These are phyloP conservation scores for Latrodectus geometricus DNA, from an alignment of 1,140 invertebrate species.

Conservation along the genomic window DNA sequence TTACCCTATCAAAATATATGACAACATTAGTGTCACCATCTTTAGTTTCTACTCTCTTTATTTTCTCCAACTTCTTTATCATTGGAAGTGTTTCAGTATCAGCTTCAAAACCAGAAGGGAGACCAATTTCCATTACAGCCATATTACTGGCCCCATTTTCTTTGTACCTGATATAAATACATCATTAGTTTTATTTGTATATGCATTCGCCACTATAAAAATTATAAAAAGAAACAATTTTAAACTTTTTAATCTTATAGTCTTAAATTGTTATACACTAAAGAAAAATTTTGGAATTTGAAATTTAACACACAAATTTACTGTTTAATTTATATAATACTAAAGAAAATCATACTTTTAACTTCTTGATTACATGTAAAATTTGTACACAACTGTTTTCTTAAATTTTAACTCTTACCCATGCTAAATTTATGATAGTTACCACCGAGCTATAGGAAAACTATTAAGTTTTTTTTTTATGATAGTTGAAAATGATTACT, in stretches of 20 bases:
- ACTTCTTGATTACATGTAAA: too few species aligned
- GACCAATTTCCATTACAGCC: slow-evolving; percentile 88
- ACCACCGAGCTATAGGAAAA: too few species aligned
- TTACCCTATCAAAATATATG: slow-evolving; percentile 83
- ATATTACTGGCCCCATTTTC: slow-evolving; percentile 78
- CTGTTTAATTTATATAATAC: too few species aligned
- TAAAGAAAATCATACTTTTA: too few species aligned
- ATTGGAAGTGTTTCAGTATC: slow-evolving; percentile 82
- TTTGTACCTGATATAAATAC: slow-evolving; percentile 23
- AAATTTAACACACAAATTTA: too few species aligned
- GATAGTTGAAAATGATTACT: too few species aligned
- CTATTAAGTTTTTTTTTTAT: too few species aligned
- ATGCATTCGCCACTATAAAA: background rate
- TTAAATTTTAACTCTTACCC: too few species aligned
- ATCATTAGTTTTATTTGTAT: background rate
- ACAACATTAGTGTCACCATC: slow-evolving; percentile 81
- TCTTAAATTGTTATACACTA: too few species aligned
- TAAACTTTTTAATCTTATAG: background rate
- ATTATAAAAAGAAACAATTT: background rate
- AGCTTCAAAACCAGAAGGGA: slow-evolving; percentile 87
- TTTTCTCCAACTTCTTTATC: slow-evolving; percentile 75
- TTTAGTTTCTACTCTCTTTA: slow-evolving; percentile 84
- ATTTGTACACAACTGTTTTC: too few species aligned
- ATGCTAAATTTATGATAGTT: too few species aligned
- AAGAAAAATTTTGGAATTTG: too few species aligned